Base-by-base conservation (phyloP, 2,797 vertebrate genomes). In the Phalanger gymnotis region DNA sequence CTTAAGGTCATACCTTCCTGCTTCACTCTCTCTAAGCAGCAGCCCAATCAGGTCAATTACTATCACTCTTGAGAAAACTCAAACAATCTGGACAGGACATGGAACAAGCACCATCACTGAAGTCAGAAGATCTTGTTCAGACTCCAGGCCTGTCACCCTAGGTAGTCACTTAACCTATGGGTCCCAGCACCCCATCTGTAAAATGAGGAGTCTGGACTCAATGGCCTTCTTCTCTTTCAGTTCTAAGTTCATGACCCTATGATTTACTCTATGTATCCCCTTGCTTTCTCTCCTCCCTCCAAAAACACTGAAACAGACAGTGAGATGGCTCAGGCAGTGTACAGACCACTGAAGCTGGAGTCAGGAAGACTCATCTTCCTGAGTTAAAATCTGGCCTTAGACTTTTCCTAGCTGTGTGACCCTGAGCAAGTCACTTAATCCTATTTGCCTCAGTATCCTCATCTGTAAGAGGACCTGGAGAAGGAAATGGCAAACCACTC, bases 1-100 rank as follows among this genome's bases (percentile, higher is more conserved):
- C 90, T 95, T 94, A 52, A 53, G 53, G 31, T 19, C 3, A 47
- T 22, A 47, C 30, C 53, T 91, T 91, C 54, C 87, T 30, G 27
- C 31, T 61, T 54, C n/a, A 90, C 1, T 95, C 47, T 54, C 40
- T 94, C 52, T 90, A 53, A 30, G n/a, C 61, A 56, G 47, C 54
- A 96, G 66, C 2, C 90, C 14, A 95, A 58, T 54, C 87, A 91
- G 52, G 56, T 90, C 40, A 93, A 53, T 61, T 92, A 90, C 58
- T 89, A 56, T 90, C 58, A 91, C 28, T 58, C 61, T 5, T 47
- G 40, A 91, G 89, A 56, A 93, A 96, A 93, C 27, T 94, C 73
- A 2, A 58, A 40, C 73, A 94, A 40, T 40, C 66, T 0, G 53
- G 28, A 28, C 0, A 56, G 0, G 9, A 22, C 25, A 47, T 1